Base-by-base conservation (phyloP, 2,888 invertebrate genomes). In the Drosophila monieri region DNA sequence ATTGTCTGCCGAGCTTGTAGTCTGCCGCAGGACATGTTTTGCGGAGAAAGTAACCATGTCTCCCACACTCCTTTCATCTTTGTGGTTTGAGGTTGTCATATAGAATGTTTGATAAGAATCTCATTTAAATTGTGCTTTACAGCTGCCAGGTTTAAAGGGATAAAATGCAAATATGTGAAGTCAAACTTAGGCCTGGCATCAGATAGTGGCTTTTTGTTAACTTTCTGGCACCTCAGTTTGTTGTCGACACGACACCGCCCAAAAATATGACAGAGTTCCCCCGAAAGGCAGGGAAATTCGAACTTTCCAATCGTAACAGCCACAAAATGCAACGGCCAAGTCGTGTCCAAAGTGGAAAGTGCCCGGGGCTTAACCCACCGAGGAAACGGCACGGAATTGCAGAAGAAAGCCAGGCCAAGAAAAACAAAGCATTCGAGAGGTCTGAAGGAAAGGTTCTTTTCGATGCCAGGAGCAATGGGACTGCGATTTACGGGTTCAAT, bases 1-100 rank as follows among this genome's bases (percentile, higher is more conserved):
- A 85, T 85, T 88, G 85, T 86, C 75, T 88, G 73, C 74, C 87
- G 72, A 78, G 78, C 71, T 72, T 69, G 73, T 62, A 52, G 68
- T 15, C 64, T 70, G 80, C 80, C 88, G 60, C 85, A 78, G 81
- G 81, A 84, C 67, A 70, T 69, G 65, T 56, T 32, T 46, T 69
- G 62, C 18, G 32, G 14, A 41, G 44, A 39, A 21, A 39, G 51
- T 52, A 37, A 44, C 51, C 12, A 14, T 30, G 27, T 41, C 9
- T 27, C 30, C 35, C 35, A 18, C 4, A 35, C 44, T 23, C 12
- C 59, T 60, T 58, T 58, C 59, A 44, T 59, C 60, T 58, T 51
- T 35, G 55, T 44, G 48, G 58, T 27, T 77, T 78, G 78, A 73
- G 74, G 64, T 56, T 73, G 71, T 69, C 71, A 58, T 44, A 48